Evolutionary conservation across 2,797 vertebrate species (phyloP), one percentile per base, ranked within the genome.

Genomic region (Enteromius paludinosus): DNA sequence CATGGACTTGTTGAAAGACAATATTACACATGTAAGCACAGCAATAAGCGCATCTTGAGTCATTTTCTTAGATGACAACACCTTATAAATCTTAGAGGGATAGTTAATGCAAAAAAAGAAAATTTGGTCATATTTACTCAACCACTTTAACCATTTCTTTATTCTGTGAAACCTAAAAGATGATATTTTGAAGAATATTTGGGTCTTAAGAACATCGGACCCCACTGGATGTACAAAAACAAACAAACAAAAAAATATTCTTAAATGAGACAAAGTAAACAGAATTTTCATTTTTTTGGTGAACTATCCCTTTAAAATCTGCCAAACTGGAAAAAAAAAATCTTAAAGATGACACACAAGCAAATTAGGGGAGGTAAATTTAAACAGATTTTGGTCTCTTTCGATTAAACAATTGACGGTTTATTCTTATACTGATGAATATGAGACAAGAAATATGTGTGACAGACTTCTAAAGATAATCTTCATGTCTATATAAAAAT

Each of bases 401-500:
- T 49, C 10, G 8, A 56, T 30, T 0, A 59, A 75, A 75, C 20
- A 23, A 20, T 80, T 75, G 17, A n/a, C 38, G 5, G 64, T 38
- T 68, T 79, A 28, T 80, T 86, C 78, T 84, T 71, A 90, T 78
- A 89, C 82, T 85, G 70, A 82, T 84, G 87, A 88, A 87, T 61
- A 86, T 89, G 89, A 91, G 87, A 92, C 78, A 89, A 90, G 79
- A 90, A 84, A 92, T 88, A 87, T 90, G 83, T 87, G 87, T 84
- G 89, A 91, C 85, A 88, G 81, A 83, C 91, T 85, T 91, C 90
- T 91, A 90, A 84, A 88, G 84, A 87, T 88, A 91, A 89, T 87
- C 85, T 83, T 91, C 76, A 91, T 89, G 87, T 90, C 90, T 91
- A 89, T 94, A 94, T 89, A 94, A 94, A 94, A 95, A 95, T 94